Conservation (phyloP, 2,888 invertebrate species). For the Drosophila hamatofila region DNA sequence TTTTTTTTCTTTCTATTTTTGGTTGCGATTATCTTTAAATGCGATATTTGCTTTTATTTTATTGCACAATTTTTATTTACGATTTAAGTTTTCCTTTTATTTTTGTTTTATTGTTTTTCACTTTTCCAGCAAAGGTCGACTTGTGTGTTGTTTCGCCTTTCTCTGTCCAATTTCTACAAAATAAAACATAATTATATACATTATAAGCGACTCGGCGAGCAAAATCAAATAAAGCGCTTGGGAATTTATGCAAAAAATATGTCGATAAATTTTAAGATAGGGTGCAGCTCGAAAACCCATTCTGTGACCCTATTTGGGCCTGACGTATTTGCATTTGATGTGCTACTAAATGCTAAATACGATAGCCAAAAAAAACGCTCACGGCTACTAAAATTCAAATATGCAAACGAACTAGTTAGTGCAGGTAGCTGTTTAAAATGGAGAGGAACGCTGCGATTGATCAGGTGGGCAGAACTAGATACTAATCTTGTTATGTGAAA, state of each 20-base stretch:
- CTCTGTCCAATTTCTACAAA: constrained; percentile 59
- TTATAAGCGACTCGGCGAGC: constrained; percentile 23
- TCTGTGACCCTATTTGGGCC: constrained; percentile 54
- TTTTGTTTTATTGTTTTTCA: constrained; percentile 56
- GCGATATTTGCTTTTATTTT: constrained; percentile 42
- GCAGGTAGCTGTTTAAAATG: constrained; percentile 22
- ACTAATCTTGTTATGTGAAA: constrained; percentile 56
- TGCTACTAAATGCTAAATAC: constrained; percentile 39
- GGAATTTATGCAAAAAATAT: constrained; percentile 43
- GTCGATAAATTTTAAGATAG: constrained; percentile 21
- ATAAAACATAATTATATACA: constrained; percentile 38
- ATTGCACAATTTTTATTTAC: constrained; percentile 59
- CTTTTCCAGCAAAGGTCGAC: constrained; percentile 44
- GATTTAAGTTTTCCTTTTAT: constrained; percentile 45
- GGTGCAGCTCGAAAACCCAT: constrained; percentile 42
- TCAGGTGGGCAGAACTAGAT: constrained; percentile 28
- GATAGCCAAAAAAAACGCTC: constrained; percentile 35
- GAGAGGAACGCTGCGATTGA: not conserved
- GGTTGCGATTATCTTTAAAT: constrained; percentile 31
- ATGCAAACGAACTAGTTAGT: constrained; percentile 32
- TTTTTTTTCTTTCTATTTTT: constrained; percentile 28
- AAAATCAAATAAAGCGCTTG: constrained; percentile 24
- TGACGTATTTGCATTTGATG: constrained; percentile 61
- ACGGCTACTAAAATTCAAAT: constrained; percentile 38
- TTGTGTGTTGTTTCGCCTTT: constrained; percentile 45